These are phyloP conservation scores for Smutsia gigantea DNA, from an alignment of 2,797 vertebrate species.

Conservation along the genomic window DNA sequence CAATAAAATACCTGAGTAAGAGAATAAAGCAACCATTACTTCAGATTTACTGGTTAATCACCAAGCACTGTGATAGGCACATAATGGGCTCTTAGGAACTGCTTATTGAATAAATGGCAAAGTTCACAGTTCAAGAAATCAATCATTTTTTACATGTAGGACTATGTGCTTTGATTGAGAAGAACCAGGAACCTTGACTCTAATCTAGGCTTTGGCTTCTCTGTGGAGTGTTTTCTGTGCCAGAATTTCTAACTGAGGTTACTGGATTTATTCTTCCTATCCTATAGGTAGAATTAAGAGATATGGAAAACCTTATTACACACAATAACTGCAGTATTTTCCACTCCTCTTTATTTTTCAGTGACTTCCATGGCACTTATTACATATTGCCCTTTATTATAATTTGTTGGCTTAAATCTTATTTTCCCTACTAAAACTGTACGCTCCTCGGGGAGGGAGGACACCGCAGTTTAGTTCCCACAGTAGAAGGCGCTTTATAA, in stretches of 20 bases:
- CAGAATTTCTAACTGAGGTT: neutral
- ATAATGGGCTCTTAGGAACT: neutral
- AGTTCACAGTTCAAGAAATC: constrained; percentile 13
- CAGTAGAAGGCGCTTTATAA: neutral
- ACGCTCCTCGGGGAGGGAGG: neutral
- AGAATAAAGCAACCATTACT: constrained; percentile 53
- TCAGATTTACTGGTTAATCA: neutral
- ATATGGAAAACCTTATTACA: neutral
- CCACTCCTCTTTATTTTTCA: neutral
- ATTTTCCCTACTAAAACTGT: neutral
- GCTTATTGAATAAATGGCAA: neutral
- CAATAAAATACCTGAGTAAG: constrained; percentile 92
- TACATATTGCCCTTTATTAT: neutral
- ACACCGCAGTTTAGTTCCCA: neutral
- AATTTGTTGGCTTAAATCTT: neutral
- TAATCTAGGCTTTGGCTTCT: neutral
- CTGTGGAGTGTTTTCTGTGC: neutral
- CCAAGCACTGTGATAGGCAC: neutral
- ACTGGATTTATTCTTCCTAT: neutral
- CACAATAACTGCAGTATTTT: neutral
- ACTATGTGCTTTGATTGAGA: constrained; percentile 12
- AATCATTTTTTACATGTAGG: neutral
- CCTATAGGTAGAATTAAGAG: neutral
- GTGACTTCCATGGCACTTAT: neutral
- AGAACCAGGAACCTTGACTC: neutral